Evolutionary conservation across 2,797 vertebrate genomes (phyloP).

Genomic region (Sciaenops ocellatus): DNA sequence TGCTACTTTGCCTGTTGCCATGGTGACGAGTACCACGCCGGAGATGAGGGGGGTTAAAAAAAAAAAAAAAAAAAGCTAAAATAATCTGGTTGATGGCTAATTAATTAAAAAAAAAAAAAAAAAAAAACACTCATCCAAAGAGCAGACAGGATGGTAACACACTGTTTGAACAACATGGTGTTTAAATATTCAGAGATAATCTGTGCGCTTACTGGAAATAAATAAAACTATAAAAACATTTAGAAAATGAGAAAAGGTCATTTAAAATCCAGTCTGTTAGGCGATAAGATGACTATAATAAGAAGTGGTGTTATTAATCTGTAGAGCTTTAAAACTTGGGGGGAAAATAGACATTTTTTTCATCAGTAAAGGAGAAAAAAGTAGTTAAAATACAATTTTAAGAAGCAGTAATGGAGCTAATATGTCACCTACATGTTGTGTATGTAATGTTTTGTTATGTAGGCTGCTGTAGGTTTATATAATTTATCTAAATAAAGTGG

Average conservation of each 20-base stretch:
- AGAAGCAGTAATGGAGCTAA: no score
- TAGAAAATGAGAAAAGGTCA: not conserved
- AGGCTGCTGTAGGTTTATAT: no score
- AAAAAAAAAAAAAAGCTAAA: not conserved
- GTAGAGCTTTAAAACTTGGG: no score
- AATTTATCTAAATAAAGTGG: no score
- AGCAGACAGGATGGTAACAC: not conserved
- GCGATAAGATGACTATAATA: not conserved
- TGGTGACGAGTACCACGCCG: constrained; percentile 54
- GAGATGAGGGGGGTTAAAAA: not conserved
- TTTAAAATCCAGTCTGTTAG: not conserved
- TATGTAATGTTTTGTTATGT: no score
- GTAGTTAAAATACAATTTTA: no score
- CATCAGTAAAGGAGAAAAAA: no score
- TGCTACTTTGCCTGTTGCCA: constrained; percentile 55
- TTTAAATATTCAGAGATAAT: not conserved
- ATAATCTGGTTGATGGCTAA: not conserved
- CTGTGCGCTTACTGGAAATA: no score
- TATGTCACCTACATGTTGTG: no score
- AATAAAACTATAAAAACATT: not conserved
- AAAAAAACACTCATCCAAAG: not conserved
- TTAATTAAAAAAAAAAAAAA: not conserved
- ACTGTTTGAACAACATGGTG: not conserved
- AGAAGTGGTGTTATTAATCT: not conserved
- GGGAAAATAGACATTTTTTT: no score